Evolutionary conservation across 2,888 invertebrate genomes (phyloP).

Genomic region (Gari tellinella): DNA sequence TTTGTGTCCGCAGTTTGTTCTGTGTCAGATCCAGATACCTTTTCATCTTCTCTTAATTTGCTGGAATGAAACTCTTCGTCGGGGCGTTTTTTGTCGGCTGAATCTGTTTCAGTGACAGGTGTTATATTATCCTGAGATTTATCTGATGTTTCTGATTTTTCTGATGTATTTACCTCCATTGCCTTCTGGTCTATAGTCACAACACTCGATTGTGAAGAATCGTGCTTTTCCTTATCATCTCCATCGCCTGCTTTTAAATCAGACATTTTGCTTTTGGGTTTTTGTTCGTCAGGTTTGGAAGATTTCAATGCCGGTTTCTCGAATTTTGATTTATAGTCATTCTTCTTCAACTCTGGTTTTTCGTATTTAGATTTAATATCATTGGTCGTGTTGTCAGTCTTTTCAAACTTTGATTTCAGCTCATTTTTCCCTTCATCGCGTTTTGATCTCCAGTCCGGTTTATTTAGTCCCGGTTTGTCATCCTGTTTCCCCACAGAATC

Average conservation of each 20-base stretch:
- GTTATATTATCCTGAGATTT: neutral
- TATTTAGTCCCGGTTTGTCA: neutral
- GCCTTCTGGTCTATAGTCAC: too few relatives aligned
- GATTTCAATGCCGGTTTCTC: constrained; percentile 31
- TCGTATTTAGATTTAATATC: constrained; percentile 13
- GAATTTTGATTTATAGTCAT: constrained; percentile 21
- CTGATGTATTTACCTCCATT: too few relatives aligned
- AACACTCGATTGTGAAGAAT: too few relatives aligned
- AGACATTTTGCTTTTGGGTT: too few relatives aligned
- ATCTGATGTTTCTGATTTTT: too few relatives aligned
- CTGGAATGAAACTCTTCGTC: constrained; percentile 21
- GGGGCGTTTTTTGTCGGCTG: constrained; percentile 6
- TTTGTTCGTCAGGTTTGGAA: constrained; percentile 16
- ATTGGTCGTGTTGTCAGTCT: constrained; percentile 15
- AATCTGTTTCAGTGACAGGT: constrained; percentile 2
- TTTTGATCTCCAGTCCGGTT: constrained; percentile 3
- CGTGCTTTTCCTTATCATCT: too few relatives aligned
- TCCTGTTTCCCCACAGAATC: too few relatives aligned
- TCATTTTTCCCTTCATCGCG: neutral
- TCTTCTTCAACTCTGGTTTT: constrained; percentile 4
- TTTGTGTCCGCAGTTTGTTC: neutral
- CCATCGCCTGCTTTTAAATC: too few relatives aligned
- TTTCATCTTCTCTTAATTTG: constrained; percentile 20
- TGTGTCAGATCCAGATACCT: constrained; percentile 7
- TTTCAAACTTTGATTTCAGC: constrained; percentile 16